Percentiles rank a stretch among this genome's conserved stretches.
These are phyloP conservation scores for Zelleria hepariella DNA, from an alignment of 2,888 invertebrate species.

Conservation along the genomic window DNA sequence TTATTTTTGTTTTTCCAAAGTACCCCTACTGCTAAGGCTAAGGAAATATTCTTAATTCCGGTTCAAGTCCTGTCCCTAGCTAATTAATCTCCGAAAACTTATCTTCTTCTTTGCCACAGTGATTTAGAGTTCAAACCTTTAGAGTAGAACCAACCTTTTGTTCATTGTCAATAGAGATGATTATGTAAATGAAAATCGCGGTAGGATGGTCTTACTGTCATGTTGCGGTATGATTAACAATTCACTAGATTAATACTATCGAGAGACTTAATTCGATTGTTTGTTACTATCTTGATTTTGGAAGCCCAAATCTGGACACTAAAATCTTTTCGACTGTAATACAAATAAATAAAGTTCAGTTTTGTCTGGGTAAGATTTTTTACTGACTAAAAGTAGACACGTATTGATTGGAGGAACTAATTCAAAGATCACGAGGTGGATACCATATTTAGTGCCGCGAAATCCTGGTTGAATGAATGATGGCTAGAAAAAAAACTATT, in stretches of 20 bases:
- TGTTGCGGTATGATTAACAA: conserved; percentile 26
- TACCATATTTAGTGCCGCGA: background rate
- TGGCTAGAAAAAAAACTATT: background rate
- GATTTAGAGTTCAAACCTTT: no score
- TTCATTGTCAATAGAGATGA: conserved; percentile 16
- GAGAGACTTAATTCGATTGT: conserved; percentile 34
- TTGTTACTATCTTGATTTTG: conserved; percentile 28
- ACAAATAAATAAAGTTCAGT: background rate
- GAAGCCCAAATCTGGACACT: background rate
- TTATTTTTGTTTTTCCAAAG: no score
- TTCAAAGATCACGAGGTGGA: background rate
- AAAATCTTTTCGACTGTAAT: background rate
- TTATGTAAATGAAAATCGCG: conserved; percentile 45
- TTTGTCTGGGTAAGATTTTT: background rate
- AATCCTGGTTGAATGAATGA: background rate
- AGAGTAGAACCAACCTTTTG: no score
- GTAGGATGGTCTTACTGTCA: conserved; percentile 37
- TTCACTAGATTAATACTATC: conserved; percentile 29
- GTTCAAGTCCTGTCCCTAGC: no score
- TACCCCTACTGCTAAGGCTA: no score
- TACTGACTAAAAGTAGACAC: background rate
- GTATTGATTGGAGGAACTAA: background rate
- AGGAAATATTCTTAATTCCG: no score
- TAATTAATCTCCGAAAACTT: no score
- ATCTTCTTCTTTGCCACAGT: no score